Evolutionary conservation across 2,113 vertebrate genomes (phyloP), one percentile per base, ranked within the genome.

Genomic region (Cebidichthys violaceus): DNA sequence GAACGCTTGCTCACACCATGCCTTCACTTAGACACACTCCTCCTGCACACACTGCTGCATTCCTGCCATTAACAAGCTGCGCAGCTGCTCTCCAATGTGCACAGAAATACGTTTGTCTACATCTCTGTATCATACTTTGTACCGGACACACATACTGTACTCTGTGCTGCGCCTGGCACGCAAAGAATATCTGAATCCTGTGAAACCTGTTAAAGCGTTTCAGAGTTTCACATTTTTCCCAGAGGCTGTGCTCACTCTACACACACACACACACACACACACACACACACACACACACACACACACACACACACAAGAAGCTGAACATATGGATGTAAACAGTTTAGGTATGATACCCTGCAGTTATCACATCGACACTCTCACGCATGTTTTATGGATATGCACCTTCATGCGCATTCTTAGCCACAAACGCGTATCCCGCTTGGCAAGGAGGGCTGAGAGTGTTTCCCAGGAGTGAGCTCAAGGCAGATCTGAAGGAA

Each of bases 381-480:
- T 29, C 29, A n/a, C 50, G 31, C 18, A 29, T 59, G 52, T 33
- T 7, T 74, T 68, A 1, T 70, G 14, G 18, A 15, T 20, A 52
- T 64, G 9, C 66, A 76, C 65, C 69, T 64, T 47, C 45, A 57
- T 29, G 50, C 50, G 15, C 31, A 77, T 6, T 15, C 35, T 29
- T 1, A 52, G n/a, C 43, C 41, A 33, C 13, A 76, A 50, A 59
- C 35, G 43, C 24, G 31, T 0, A 31, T 60, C 72, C 29, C 43
- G 59, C 59, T 67, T 52, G 66, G 77, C 75, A 77, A 76, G 39
- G 54, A 82, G 43, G 62, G 41, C 29, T 60, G n/a, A 39, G 43
- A 41, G 43, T 65, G 47, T 85, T 86, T 86, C 82, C 75, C 77
- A 70, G 59, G 78, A 86, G 75, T 70, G 64, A 88, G 77, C 59